Evolutionary conservation across 2,888 invertebrate species (phyloP), one percentile per base, ranked within the genome.

Genomic region (Pseudococcus longispinus): DNA sequence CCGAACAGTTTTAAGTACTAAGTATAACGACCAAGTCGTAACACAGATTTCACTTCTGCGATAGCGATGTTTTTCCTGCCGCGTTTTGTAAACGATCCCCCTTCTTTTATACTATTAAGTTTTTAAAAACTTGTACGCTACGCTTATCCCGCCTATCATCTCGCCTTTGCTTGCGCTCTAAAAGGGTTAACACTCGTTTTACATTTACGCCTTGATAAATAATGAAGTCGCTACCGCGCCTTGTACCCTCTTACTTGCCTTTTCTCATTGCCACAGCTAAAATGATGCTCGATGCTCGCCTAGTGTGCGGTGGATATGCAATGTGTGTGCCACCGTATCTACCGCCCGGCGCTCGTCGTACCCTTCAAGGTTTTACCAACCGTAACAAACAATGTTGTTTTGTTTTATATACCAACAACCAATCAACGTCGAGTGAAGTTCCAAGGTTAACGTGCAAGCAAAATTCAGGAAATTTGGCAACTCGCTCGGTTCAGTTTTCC

Each of bases 181-280:
- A 60, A 85, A 70, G 85, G 85, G 85, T 85, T 85, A 70, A 70
- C 85, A 85, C 70, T 85, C 77, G 85, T 85, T 85, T 85, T 77
- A 77, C 85, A 85, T 85, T 85, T 85, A 85, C 85, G 85, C 60
- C 37, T 37, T 85, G 85, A 85, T 85, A 77, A 85, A 85, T 85
- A 85, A 85, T 85, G 77, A 85, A 85, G 77, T 70, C 65, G 65
- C 23, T 65, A 65, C 65, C 9, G 1, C 51, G 6, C n/a, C 51
- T 51, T n/a, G n/a, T n/a, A 5, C 51, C 51, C 51, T 51, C 51
- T 37, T 37, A 37, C 51, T 18, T n/a, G 13, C 4, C 51, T n/a
- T n/a, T 51, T 18, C 51, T 65, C 26, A 26, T 26, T 15, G 3
- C 23, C 20, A 26, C 2, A 2, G 1, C 65, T 18, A 51, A 18